Evolutionary conservation across 1,140 invertebrate species (phyloP), one percentile per base, ranked within the genome.

Genomic region (Bilobella aurantiaca): DNA sequence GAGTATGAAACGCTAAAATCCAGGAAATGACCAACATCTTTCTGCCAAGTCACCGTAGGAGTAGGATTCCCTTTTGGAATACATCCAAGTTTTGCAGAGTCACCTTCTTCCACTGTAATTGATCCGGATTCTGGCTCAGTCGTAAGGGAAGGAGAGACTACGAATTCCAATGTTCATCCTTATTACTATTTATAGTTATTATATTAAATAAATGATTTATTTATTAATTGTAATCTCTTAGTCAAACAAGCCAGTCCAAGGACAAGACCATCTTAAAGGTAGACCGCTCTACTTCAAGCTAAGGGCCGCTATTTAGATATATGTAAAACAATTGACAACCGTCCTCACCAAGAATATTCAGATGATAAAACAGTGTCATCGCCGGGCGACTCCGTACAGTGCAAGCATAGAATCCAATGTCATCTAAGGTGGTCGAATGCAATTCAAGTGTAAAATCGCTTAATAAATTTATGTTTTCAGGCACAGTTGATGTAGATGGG

Each of bases 61-160:
- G 34, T 56, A 1, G 71, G 71, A 57, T 73, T 70, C 32, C 71
- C 71, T 23, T 63, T 62, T 58, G 71, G 68, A 63, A 70, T 64
- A 60, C 71, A 73, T 58, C 64, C 64, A 57, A 73, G 66, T 47
- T 67, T 42, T 23, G 70, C 62, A 32, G 46, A 58, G 27, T 70
- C 66, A 14, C 67, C 69, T 62, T 73, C 71, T 5, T 23, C 56
- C 1, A 65, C 62, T 25, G 31, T 32, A 14, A 70, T 30, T 16
- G 61, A 59, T 16, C 65, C 66, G 42, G 63, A 37, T 3, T 34
- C 37, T 21, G 69, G 69, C 47, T 62, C 46, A 18, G 68, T 47
- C 1, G 49, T 32, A 2, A 70, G 34, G 12, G 66, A 58, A 31
- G 69, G 66, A 14, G 66, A 46, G 59, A 68, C 69, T 70, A 29